A percentile compares a stretch with the other conserved stretches of the same genome.
phyloP scores from a whole-genome alignment of 2,113 vertebrate species.

The Mustela lutreola region DNA sequence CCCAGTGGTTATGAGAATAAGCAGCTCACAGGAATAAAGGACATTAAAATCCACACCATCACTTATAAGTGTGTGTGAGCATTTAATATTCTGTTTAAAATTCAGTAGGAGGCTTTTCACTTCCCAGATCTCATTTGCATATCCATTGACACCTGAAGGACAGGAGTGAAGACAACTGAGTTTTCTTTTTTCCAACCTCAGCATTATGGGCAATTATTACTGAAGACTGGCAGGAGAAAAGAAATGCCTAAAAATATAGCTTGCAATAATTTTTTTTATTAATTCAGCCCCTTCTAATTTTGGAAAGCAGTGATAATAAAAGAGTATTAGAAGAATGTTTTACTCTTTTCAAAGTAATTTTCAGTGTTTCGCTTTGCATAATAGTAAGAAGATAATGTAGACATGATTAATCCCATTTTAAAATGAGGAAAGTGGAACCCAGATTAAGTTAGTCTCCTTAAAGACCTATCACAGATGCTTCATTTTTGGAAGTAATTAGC shows the following conservation, averaged over 20 bases:
- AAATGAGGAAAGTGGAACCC: background rate
- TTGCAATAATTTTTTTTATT: background rate
- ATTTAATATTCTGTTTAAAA: conserved; percentile 24
- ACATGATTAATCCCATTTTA: background rate
- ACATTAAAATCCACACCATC: background rate
- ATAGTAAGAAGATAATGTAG: background rate
- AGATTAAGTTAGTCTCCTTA: background rate
- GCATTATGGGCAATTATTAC: background rate
- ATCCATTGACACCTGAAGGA: background rate
- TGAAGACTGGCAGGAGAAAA: background rate
- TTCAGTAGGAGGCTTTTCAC: background rate
- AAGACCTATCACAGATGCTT: background rate
- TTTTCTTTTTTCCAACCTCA: background rate
- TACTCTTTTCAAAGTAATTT: conserved; percentile 22
- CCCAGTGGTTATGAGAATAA: background rate
- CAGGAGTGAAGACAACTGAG: background rate
- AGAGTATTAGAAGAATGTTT: background rate
- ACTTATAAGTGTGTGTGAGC: background rate
- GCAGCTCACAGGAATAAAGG: background rate
- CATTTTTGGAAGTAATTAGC: background rate
- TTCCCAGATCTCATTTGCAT: background rate
- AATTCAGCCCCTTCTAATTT: background rate
- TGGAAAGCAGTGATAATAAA: background rate
- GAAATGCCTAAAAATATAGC: background rate
- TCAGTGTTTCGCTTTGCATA: conserved; percentile 16